Conservation (phyloP, 1,140 invertebrate species). For the Neuroterus valhalla region DNA sequence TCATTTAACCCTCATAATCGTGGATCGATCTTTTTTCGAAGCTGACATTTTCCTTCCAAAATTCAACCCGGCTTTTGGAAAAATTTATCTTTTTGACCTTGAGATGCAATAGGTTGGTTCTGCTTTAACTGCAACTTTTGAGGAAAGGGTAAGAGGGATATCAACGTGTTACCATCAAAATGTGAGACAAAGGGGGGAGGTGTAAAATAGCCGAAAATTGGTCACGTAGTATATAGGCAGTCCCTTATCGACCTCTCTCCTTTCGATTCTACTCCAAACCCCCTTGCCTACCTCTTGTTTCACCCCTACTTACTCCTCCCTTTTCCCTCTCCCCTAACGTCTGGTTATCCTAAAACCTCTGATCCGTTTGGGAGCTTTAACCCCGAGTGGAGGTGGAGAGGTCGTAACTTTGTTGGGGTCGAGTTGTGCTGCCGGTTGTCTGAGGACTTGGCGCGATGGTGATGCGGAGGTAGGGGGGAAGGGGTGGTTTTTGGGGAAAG, state of each 20-base stretch:
- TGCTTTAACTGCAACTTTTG: too few relatives aligned
- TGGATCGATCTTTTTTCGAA: too few relatives aligned
- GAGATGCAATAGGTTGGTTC: too few relatives aligned
- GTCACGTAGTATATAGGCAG: too few relatives aligned
- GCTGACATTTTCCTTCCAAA: too few relatives aligned
- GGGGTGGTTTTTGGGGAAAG: conserved; percentile 50
- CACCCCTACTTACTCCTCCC: background rate
- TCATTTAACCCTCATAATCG: too few relatives aligned
- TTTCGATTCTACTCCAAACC: background rate
- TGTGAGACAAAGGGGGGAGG: too few relatives aligned
- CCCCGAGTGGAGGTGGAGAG: conserved; percentile 58
- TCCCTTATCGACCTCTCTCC: conserved; percentile 24
- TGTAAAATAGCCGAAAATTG: too few relatives aligned
- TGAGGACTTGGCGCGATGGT: conserved; percentile 43
- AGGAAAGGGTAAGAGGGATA: too few relatives aligned
- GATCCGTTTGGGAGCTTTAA: conserved; percentile 64
- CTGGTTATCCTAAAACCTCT: conserved; percentile 37
- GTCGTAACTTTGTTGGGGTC: conserved; percentile 54
- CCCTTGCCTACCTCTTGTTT: background rate
- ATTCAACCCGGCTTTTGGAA: too few relatives aligned
- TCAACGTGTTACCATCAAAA: too few relatives aligned
- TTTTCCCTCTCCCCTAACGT: conserved; percentile 4
- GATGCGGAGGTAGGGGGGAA: conserved; percentile 43
- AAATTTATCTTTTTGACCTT: too few relatives aligned
- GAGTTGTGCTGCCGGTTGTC: conserved; percentile 62